A percentile compares a stretch with the other conserved stretches of the same genome.
phyloP scores from a whole-genome alignment of 2,113 vertebrate species.

The Pygoscelis adeliae region DNA sequence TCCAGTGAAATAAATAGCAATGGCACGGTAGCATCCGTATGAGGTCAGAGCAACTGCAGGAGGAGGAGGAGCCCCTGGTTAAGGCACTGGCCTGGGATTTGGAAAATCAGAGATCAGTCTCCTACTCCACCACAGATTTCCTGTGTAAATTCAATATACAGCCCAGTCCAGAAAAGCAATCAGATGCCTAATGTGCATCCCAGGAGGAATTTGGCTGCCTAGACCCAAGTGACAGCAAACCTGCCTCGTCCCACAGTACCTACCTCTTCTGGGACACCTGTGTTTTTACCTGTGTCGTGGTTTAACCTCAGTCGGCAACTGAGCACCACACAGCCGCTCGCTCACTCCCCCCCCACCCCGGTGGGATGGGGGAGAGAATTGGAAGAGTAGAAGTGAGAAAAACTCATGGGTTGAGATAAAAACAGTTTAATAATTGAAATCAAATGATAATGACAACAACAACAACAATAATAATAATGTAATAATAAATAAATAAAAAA shows the following conservation, averaged over 20 bases:
- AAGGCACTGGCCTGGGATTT: background rate
- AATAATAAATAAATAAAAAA: too few species aligned
- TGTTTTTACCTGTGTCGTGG: background rate
- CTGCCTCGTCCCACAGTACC: fast-evolving
- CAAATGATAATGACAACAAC: too few species aligned
- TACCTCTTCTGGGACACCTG: background rate
- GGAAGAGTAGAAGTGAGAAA: too few species aligned
- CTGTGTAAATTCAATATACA: background rate
- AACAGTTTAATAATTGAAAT: too few species aligned
- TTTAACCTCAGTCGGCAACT: too few species aligned
- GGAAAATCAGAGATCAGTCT: background rate
- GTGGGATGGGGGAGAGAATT: too few species aligned
- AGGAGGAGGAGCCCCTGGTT: background rate
- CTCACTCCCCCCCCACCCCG: too few species aligned
- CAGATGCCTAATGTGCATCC: background rate
- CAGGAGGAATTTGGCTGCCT: background rate
- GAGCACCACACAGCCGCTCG: too few species aligned
- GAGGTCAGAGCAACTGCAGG: background rate
- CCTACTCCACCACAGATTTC: background rate
- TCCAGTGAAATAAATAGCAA: background rate
- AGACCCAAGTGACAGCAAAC: background rate
- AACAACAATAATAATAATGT: too few species aligned
- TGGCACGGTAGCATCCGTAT: fast-evolving
- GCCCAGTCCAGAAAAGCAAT: background rate
- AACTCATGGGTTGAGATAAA: too few species aligned